Base-by-base conservation (phyloP, 2,888 invertebrate genomes). In the Noctua janthina region DNA sequence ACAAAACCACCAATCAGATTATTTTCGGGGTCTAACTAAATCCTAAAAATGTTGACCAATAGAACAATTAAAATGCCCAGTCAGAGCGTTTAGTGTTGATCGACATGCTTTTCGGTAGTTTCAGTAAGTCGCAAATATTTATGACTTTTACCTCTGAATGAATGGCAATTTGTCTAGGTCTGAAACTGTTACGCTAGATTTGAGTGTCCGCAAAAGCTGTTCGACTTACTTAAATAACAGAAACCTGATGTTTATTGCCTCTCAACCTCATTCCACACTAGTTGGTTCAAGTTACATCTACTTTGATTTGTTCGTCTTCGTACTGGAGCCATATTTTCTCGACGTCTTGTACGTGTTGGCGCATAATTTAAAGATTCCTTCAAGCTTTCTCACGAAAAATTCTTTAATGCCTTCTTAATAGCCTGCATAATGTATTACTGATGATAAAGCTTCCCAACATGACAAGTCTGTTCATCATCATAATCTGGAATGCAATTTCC, bases 241-340 rank as follows among this genome's bases (percentile, higher is more conserved):
- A 81, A 84, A 72, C 76, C 64, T 76, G 77, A 83, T 79, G 73
- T 78, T 79, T 79, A 86, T 85, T 86, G 79, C 77, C 75, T 43
- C 39, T 79, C 86, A 79, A 77, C 72, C 86, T 73, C 74, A 66
- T 67, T 73, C 39, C 59, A 29, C 66, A 69, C 51, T 39, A 67
- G 69, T 64, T 69, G 56, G 46, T 70, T 75, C 56, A 77, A 74
- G 70, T 82, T 71, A 66, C 76, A 64, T 71, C 20, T 51, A 76
- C 69, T 78, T 67, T 74, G 73, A 78, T 78, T 70, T 62, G 59
- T 67, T 72, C 54, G 35, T 72, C 46, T 68, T 13, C n/a, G 20
- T 68, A 1, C 3, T 23, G 3, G 29, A 73, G 62, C 51, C 39
- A 59, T 49, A 56, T 56, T 70, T 71, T 84, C 62, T 71, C 46